Conservation (phyloP, 2,113 vertebrate species). For the Athene noctua region DNA sequence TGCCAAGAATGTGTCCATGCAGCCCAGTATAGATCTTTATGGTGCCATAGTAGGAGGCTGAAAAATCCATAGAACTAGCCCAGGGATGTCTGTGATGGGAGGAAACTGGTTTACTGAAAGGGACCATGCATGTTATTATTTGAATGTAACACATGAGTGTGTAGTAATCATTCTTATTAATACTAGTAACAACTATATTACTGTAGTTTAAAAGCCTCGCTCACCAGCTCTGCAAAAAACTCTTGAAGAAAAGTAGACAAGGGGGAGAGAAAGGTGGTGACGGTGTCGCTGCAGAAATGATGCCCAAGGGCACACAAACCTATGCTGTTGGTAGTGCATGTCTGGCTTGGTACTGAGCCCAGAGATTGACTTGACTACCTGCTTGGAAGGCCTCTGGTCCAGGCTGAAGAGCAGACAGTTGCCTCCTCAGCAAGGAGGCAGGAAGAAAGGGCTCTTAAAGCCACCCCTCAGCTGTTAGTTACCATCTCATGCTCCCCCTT, state of each 20-base stretch:
- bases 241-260: background rate
- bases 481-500: background rate
- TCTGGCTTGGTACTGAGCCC: background rate
- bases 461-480: background rate
- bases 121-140: background rate
- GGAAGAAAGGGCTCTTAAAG: background rate
- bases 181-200: background rate
- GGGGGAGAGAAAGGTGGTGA: background rate
- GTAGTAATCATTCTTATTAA: background rate
- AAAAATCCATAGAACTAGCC: background rate
- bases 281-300: background rate
- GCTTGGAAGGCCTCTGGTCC: background rate
- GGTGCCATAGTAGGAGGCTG: background rate
- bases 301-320: background rate
- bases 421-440: background rate
- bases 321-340: rapidly evolving
- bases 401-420: background rate
- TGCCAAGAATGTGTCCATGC: conserved; percentile 10
- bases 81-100: background rate
- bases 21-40: background rate
- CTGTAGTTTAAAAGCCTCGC: background rate
- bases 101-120: background rate
- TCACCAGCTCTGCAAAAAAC: background rate
- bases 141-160: background rate
- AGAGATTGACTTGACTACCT: background rate